Base-by-base conservation (phyloP, 2,113 vertebrate species). In the Cavia aperea region DNA sequence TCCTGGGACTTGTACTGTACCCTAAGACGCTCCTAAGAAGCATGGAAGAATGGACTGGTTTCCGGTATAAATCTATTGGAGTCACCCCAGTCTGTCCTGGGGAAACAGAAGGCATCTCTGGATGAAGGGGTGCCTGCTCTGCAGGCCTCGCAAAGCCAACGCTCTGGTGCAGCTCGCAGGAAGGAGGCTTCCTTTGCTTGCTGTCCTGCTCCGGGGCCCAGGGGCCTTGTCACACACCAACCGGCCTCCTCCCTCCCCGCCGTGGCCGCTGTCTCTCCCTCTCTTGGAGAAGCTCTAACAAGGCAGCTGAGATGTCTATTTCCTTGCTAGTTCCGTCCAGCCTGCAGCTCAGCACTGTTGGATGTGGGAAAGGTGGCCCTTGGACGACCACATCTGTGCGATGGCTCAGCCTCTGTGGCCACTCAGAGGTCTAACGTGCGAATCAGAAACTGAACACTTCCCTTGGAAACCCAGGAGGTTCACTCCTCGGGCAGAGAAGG, bases 361-460 rank as follows among this genome's bases (percentile, higher is more conserved):
- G 2, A 4, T 0, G 4, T 31, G 12, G 23, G n/a, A 12, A 51
- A 58, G 31, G 24, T 46, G 49, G 86, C 9, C 26, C 36, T 33
- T 33, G 54, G 84, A 33, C 12, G 7, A n/a, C 29, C 1, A 1
- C 3, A 54, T 0, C 0, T 24, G 2, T 90, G 65, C 60, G 54
- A 33, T 15, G 12, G 43, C 29, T n/a, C 60, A 49, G 92, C 56
- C 51, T 88, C 12, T 84, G 29, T 54, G 4, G 51, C n/a, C 58
- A 56, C 66, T 65, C 5, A 4, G 68, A 95, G 77, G 82, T 13
- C 43, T 39, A 83, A n/a, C 14, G 8, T 23, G 63, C 16, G 11
- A 56, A 87, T 19, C 18, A 49, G 65, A 49, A 85, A 19, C 5
- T 33, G 66, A 70, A 31, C 18, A 39, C 56, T 93, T 88, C 92